Evolutionary conservation across 2,113 vertebrate genomes (phyloP).

Genomic region (Hirundichthys speculiger): DNA sequence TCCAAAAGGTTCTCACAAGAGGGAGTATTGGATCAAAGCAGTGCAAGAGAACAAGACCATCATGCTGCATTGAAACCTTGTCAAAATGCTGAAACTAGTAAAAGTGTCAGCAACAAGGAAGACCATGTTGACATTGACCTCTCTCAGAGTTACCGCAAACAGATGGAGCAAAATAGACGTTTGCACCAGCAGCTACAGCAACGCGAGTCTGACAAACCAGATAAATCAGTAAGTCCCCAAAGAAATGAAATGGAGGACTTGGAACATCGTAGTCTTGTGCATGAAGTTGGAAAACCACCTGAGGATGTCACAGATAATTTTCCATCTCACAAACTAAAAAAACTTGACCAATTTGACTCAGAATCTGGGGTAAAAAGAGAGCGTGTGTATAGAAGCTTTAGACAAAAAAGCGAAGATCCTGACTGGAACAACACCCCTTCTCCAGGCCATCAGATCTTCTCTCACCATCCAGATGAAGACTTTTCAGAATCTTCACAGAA

Average conservation of each 20-base stretch:
- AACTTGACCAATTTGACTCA: conserved; percentile 88
- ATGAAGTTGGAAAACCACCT: conserved; percentile 96
- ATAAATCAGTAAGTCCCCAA: conserved; percentile 89
- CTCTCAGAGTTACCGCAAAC: conserved; percentile 97
- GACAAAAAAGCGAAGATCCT: conserved; percentile 92
- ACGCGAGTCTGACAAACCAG: conserved; percentile 91
- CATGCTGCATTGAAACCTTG: conserved; percentile 72
- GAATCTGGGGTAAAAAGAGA: conserved; percentile 90
- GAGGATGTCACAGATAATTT: conserved; percentile 97
- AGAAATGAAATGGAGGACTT: conserved; percentile 90
- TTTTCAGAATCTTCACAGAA: conserved; percentile 84
- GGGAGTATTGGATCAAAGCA: conserved; percentile 82
- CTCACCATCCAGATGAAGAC: conserved; percentile 86
- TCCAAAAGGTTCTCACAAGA: conserved; percentile 81
- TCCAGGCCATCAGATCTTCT: conserved; percentile 84
- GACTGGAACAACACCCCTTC: conserved; percentile 87
- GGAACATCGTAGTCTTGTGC: conserved; percentile 93
- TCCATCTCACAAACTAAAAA: conserved; percentile 93
- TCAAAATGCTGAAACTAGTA: conserved; percentile 81
- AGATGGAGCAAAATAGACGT: conserved; percentile 96
- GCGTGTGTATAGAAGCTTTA: conserved; percentile 92
- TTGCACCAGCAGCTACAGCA: conserved; percentile 92
- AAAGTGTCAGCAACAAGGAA: conserved; percentile 82
- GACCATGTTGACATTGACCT: conserved; percentile 96
- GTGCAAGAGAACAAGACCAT: conserved; percentile 80